phyloP scores from a whole-genome alignment of 2,113 vertebrate species.

The Rousettus leschenaultii region DNA sequence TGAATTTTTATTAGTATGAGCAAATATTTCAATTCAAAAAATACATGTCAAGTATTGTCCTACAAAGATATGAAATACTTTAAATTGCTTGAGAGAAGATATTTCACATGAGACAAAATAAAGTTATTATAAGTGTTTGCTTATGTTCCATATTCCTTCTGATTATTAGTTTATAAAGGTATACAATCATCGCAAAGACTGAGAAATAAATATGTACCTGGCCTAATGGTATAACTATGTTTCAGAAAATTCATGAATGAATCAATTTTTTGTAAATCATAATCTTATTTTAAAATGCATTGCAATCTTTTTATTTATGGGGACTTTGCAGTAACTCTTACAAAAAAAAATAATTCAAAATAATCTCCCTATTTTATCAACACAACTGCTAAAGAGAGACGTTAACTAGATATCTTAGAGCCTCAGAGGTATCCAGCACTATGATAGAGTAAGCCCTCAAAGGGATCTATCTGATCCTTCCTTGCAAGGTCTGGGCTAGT shows the following conservation, averaged over 20 bases:
- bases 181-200: not conserved
- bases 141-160: not conserved
- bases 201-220: conserved; percentile 1
- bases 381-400: not conserved
- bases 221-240: not conserved
- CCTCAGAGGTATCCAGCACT: not conserved
- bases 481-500: not conserved
- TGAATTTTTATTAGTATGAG: conserved; percentile 60
- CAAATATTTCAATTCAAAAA: conserved; percentile 62
- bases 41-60: conserved; percentile 27
- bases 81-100: conserved; percentile 44
- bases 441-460: not conserved
- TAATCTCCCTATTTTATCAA: not conserved
- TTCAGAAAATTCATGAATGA: conserved; percentile 42
- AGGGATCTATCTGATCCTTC: not conserved
- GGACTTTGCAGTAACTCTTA: not conserved
- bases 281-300: conserved; percentile 48
- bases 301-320: conserved; percentile 25
- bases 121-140: conserved; percentile 42
- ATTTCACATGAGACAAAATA: conserved; percentile 14
- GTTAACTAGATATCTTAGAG: not conserved
- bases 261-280: conserved; percentile 26
- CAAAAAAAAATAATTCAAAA: conserved; percentile 31
- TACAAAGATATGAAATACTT: conserved; percentile 57
- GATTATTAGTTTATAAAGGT: conserved; percentile 36